Evolutionary conservation across 2,888 invertebrate genomes (phyloP).

Genomic region (Himalopsyche kuldschensis): DNA sequence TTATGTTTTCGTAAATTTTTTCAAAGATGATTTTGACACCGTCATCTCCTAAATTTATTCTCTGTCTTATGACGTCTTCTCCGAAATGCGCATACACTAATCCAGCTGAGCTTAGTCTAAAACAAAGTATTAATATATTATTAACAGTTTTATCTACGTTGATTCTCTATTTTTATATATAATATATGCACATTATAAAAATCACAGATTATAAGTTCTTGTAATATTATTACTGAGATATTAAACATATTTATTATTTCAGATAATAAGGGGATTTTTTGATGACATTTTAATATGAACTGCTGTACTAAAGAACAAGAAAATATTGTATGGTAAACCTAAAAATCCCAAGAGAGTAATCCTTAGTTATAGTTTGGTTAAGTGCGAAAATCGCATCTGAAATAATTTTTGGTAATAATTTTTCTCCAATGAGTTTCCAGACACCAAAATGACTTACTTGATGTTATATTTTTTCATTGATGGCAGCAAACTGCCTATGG

Average conservation of each 20-base stretch:
- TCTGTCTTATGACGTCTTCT: slow-evolving; percentile 70
- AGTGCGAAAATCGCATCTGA: too few relatives aligned
- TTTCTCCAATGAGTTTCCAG: too few relatives aligned
- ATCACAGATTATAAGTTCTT: background rate
- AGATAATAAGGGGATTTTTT: too few relatives aligned
- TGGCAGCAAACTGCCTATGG: slow-evolving; percentile 66
- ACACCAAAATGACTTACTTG: slow-evolving; percentile 47
- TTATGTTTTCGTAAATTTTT: slow-evolving; percentile 81
- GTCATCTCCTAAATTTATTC: slow-evolving; percentile 50
- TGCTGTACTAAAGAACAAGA: too few relatives aligned
- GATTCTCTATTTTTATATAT: background rate
- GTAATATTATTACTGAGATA: background rate
- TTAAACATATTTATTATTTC: too few relatives aligned
- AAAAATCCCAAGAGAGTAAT: too few relatives aligned
- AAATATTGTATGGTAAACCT: too few relatives aligned
- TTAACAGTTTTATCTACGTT: too few relatives aligned
- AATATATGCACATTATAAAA: background rate
- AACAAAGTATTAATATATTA: too few relatives aligned
- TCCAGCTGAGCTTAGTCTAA: slow-evolving; percentile 92
- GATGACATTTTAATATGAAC: too few relatives aligned
- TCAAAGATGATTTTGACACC: slow-evolving; percentile 63
- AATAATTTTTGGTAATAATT: too few relatives aligned
- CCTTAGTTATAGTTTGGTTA: too few relatives aligned
- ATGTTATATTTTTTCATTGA: slow-evolving; percentile 64
- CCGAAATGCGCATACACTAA: slow-evolving; percentile 91